Evolutionary conservation across 2,113 vertebrate species (phyloP), one percentile per base, ranked within the genome.

Genomic region (Corythaeola cristata): DNA sequence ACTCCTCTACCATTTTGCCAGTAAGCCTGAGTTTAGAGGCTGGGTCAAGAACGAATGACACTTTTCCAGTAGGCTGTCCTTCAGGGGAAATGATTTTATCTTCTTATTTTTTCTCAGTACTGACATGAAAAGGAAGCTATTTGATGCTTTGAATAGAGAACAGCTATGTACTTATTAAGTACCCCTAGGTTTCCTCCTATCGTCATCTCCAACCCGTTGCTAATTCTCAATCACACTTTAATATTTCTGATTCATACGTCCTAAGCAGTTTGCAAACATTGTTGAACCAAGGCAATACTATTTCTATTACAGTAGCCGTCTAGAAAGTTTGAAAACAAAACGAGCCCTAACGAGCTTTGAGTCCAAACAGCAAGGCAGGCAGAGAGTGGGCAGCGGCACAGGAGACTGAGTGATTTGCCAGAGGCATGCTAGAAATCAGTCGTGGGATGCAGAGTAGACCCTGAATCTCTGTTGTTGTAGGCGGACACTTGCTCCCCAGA

Each of bases 31-130:
- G 97, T 97, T 93, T 90, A 96, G 93, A 96, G 93, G 94, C 96
- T 96, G 95, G 98, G 97, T 97, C 97, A 97, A 84, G 93, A 95
- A 60, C 44, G 47, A 97, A 74, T 97, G 98, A 97, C 97, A 97
- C 95, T 90, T 90, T 52, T 79, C 62, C 96, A 93, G 84, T 60
- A 91, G 95, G 85, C 96, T 97, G 95, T 97, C 96, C 97, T 97
- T 96, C 81, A 71, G 93, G 93, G 97, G 82, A 97, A 97, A 91
- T 80, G 44, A 89, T 97, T 93, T 93, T 91, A 84, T 83, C 94
- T 82, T 33, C 59, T 66, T 76, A 15, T 93, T 97, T 79, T 37
- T 92, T 90, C 77, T 86, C 55, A 11, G 56, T 47, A 56, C 84
- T 91, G 92, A 37, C 13, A 52, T 63, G 71, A 97, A 92, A 85